Percentiles rank a stretch among this genome's conserved stretches.
Evolutionary conservation across 2,797 vertebrate species (phyloP).

Genomic region (Bradypodion ventrale): DNA sequence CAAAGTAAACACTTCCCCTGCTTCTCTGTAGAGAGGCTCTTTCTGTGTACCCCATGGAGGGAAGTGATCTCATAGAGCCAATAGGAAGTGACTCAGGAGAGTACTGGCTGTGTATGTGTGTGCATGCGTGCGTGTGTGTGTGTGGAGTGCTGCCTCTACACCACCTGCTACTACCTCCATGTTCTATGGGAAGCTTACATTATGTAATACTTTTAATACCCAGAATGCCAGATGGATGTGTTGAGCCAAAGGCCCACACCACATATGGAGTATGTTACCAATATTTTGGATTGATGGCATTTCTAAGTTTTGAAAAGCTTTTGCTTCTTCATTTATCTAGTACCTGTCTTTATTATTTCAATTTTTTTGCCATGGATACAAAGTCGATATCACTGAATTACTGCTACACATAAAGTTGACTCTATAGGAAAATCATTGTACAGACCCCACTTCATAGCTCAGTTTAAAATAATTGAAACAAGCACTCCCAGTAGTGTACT

Average conservation of each 20-base stretch:
- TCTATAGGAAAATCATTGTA: neutral
- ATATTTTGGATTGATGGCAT: neutral
- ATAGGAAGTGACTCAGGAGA: too few species aligned
- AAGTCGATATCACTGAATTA: neutral
- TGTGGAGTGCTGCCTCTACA: too few species aligned
- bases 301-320: neutral
- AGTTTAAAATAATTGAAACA: neutral
- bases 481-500: neutral
- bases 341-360: neutral
- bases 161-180: neutral
- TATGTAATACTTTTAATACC: neutral
- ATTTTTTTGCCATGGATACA: too few species aligned
- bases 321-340: neutral
- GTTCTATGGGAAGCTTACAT: neutral
- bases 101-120: too few species aligned
- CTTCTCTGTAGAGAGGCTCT: too few species aligned
- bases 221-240: neutral
- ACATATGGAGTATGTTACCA: neutral
- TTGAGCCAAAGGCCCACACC: neutral
- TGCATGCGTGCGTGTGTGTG: too few species aligned
- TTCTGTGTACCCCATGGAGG: too few species aligned
- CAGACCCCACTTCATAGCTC: neutral
- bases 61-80: too few species aligned
- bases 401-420: neutral
- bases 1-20: too few species aligned